phyloP scores from a whole-genome alignment of 2,888 invertebrate genomes.

The Tenthredo mesomela region DNA sequence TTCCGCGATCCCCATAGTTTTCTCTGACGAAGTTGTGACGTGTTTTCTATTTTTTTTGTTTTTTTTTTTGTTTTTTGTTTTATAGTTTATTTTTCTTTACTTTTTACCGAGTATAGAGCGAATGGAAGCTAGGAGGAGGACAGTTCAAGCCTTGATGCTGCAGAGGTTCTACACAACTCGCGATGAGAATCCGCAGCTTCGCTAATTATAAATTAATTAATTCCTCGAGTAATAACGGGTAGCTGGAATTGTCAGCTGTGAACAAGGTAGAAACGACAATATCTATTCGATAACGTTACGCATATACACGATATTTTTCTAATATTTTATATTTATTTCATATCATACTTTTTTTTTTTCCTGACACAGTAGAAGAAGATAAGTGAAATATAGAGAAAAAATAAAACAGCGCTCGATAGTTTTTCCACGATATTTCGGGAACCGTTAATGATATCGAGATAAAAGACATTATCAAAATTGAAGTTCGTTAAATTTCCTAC shows the following conservation, averaged over 20 bases:
- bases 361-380: too few relatives aligned
- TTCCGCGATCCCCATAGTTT: neutral
- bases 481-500: neutral
- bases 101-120: neutral
- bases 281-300: neutral
- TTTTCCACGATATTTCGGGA: neutral
- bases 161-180: too few relatives aligned
- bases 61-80: too few relatives aligned
- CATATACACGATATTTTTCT: too few relatives aligned
- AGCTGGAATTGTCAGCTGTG: neutral
- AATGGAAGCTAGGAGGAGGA: neutral
- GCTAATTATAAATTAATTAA: slow-evolving; percentile 68
- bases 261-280: neutral
- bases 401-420: neutral
- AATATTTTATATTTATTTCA: too few relatives aligned
- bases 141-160: neutral
- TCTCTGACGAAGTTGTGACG: neutral
- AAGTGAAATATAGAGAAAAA: too few relatives aligned
- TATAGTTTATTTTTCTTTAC: neutral
- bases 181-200: slow-evolving; percentile 2
- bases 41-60: neutral
- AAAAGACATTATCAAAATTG: neutral
- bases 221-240: slow-evolving; percentile 51
- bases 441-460: neutral
- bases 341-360: too few relatives aligned